Evolutionary conservation across 2,888 invertebrate species (phyloP), one percentile per base, ranked within the genome.

Genomic region (Syrista parreyssii): DNA sequence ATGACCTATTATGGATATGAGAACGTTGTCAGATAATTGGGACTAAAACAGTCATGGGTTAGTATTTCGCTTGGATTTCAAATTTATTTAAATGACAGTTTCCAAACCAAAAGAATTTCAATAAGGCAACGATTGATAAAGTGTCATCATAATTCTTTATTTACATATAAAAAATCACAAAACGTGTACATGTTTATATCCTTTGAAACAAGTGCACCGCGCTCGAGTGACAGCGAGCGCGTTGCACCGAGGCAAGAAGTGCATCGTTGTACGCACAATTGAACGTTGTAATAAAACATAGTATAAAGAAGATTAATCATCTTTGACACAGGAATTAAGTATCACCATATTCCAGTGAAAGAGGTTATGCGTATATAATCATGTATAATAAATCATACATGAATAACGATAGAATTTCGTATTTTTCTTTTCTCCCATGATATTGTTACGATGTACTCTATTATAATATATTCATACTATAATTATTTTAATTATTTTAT

Each of bases 401-500:
- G 75, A 68, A 75, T 79, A 80, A 75, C 77, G 75, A 78, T 79
- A 73, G 75, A 68, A 55, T 12, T 68, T 31, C 68, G 68, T 71
- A 74, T 68, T 75, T 68, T 40, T 71, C 74, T 68, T 75, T 68
- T 40, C 75, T 71, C 71, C 72, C 79, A 55, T 32, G 69, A 55
- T 55, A 55, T 55, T 55, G 40, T 55, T 55, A 55, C 40, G 40
- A 55, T 55, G 15, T 55, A 55, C 23, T 79, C 79, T 80, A 82
- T 78, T 78, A 79, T 80, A 80, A 81, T 79, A 80, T 79, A 79
- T 75, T 77, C 75, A 68, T 33, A 69, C 55, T 75, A 77, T 15
- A 73, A 73, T 78, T 73, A 31, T 74, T 83, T 81, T 81, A 83
- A 82, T 77, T 84, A 83, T 83, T 79, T 82, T 86, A 84, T 84